Evolutionary conservation across 2,888 invertebrate genomes (phyloP).

Genomic region (Microplitis deprimator): DNA sequence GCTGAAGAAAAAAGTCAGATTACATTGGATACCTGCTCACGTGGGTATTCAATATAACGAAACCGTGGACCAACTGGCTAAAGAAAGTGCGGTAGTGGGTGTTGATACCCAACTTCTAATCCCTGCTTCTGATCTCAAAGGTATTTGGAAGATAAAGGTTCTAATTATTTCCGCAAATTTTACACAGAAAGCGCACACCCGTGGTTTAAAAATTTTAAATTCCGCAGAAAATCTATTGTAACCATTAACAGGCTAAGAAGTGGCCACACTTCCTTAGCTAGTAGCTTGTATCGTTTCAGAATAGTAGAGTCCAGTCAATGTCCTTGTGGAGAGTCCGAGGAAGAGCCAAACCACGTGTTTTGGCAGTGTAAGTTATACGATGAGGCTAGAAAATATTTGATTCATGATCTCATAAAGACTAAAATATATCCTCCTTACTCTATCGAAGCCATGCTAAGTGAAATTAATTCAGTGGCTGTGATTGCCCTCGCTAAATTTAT

Average conservation of each 20-base stretch:
- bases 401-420: not conserved
- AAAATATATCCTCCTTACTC: not conserved
- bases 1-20: not conserved
- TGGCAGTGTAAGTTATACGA: slow-evolving; percentile 11
- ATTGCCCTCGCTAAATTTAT: not conserved
- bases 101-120: not conserved
- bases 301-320: slow-evolving; percentile 3
- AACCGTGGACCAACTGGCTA: not conserved
- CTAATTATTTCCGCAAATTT: not conserved
- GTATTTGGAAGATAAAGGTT: not conserved
- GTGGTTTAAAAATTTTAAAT: slow-evolving; percentile 13
- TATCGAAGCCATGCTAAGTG: not conserved
- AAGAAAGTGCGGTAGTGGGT: not conserved
- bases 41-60: not conserved
- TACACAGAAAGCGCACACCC: not conserved
- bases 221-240: not conserved
- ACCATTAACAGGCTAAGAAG: not conserved
- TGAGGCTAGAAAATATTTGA: not conserved
- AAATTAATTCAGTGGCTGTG: not conserved
- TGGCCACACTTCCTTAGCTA: too few species aligned
- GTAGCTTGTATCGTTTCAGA: slow-evolving; percentile 13
- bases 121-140: not conserved
- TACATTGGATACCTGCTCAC: not conserved
- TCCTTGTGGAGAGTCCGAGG: slow-evolving; percentile 2
- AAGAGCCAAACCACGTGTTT: slow-evolving; percentile 17